Base-by-base conservation (phyloP, 2,797 vertebrate species). In the Craterocephalus amniculus region DNA sequence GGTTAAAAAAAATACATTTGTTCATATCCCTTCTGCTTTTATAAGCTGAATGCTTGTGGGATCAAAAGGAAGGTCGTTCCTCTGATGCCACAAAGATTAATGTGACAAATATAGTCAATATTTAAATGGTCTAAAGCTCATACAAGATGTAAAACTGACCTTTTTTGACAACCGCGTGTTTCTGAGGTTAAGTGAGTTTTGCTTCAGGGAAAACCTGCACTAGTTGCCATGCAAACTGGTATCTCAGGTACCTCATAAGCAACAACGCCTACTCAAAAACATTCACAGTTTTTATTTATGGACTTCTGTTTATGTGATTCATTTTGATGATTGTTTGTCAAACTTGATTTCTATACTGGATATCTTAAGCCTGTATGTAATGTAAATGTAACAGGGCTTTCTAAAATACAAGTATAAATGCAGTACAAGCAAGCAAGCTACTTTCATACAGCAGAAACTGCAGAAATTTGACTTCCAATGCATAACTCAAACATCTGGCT, bases 401-500 rank as follows among this genome's bases (percentile, higher is more conserved):
- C 63, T 70, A 51, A 63, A 78, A 85, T 81, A 24, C 58, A 60
- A 85, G 81, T 78, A 59, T 61, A n/a, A n/a, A n/a, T n/a, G 45
- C 54, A 67, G 73, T 51, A 86, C 66, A 74, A 67, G 75, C 34
- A 52, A 56, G 55, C 43, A 58, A 70, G 75, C 87, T 67, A 70
- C 66, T 78, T 77, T 89, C 81, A 83, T 82, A 62, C 27, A 56
- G 71, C 58, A 72, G 69, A 77, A 63, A 83, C 80, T 83, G 76
- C 36, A 79, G 82, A 86, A 83, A 80, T 75, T 65, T 40, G 67
- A 85, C 83, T 84, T 91, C 74, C 69, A 80, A 79, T 77, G 79
- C 81, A 83, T 76, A 82, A 81, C 82, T 86, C 74, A 51, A 84
- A 88, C 89, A 89, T 89, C 88, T 91, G 89, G 88, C 72, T 80